These are phyloP conservation scores for Diadema setosum DNA, from an alignment of 35 echinoderm and acorn worm genomes.

Conservation along the genomic window DNA sequence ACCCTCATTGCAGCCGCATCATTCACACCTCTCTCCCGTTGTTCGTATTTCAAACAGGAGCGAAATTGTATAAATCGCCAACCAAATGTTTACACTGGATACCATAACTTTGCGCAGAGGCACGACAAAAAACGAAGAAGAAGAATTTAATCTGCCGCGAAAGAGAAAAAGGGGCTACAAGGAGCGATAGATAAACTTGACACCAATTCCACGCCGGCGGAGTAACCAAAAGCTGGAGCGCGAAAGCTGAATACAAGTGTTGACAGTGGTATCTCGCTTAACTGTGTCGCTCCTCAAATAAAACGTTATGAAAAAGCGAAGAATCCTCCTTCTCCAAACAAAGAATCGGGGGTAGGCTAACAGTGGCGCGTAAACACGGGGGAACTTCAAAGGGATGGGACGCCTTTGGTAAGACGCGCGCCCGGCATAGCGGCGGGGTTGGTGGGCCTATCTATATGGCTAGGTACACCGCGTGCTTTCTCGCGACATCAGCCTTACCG, in stretches of 20 bases:
- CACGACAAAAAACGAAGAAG: neutral
- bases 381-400: neutral
- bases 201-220: neutral
- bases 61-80: conserved; percentile 11
- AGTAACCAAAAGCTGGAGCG: neutral
- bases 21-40: neutral
- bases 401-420: neutral
- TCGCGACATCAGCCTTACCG: too few relatives aligned
- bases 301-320: neutral
- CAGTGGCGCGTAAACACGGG: neutral
- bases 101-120: conserved; percentile 9
- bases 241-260: neutral
- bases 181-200: neutral
- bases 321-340: neutral
- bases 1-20: neutral
- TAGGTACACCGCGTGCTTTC: too few relatives aligned
- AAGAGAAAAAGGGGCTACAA: neutral
- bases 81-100: conserved; percentile 10
- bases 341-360: neutral
- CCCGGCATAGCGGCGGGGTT: neutral
- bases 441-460: neutral
- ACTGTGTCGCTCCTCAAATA: conserved; percentile 8
- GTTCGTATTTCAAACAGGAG: conserved; percentile 6
- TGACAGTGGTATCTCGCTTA: conserved; percentile 1
- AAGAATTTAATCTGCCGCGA: too few relatives aligned